A percentile compares a stretch with the other conserved stretches of the same genome.
Conservation (phyloP, 1,140 invertebrate species). For the Maniola jurtina region DNA sequence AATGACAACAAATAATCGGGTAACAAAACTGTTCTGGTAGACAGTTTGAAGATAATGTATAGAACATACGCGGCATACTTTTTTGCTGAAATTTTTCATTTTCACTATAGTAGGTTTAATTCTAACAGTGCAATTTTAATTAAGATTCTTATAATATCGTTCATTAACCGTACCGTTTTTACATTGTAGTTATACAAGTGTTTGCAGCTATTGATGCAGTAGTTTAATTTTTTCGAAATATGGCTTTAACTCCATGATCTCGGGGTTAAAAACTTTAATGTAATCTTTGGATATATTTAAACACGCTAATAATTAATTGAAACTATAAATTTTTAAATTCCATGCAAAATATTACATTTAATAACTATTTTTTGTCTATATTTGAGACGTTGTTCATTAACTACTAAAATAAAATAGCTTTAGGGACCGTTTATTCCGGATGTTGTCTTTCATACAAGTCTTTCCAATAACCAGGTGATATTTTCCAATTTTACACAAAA, state of each 20-base stretch:
- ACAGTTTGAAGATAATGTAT: too few relatives aligned
- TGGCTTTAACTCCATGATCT: conserved; percentile 47
- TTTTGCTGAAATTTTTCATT: neutral
- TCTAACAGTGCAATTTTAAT: conserved; percentile 10
- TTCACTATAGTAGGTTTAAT: neutral
- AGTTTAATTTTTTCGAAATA: conserved; percentile 11
- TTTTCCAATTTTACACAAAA: conserved; percentile 55
- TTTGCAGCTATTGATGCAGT: neutral
- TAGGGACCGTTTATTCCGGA: conserved; percentile 25
- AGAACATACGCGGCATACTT: too few relatives aligned
- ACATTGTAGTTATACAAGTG: neutral
- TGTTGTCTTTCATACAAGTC: conserved; percentile 44
- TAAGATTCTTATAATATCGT: conserved; percentile 9
- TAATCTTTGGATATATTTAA: neutral
- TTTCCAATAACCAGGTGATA: conserved; percentile 72
- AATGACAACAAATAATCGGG: too few relatives aligned
- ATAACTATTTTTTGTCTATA: neutral
- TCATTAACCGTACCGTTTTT: neutral
- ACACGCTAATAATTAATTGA: neutral
- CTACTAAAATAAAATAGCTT: conserved; percentile 16
- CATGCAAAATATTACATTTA: neutral
- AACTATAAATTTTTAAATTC: neutral
- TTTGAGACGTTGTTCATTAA: too few relatives aligned
- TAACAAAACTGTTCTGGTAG: too few relatives aligned
- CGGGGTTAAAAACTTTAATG: conserved; percentile 20